A percentile compares a stretch with the other conserved stretches of the same genome.
These are phyloP conservation scores for Limnephilus rhombicus DNA, from an alignment of 2,888 invertebrate species.

Conservation along the genomic window DNA sequence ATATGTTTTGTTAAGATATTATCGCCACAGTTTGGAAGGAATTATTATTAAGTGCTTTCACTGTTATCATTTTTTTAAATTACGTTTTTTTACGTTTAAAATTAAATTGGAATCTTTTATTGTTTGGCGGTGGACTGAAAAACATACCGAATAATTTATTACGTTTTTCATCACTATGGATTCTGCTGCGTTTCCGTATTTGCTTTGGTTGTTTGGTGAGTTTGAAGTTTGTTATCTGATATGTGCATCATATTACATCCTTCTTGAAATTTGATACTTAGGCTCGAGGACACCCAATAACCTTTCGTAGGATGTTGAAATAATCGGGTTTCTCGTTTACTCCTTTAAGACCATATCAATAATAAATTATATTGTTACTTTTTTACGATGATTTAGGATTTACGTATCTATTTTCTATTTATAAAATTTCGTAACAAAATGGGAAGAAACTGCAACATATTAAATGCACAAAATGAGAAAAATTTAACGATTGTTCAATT, in stretches of 20 bases:
- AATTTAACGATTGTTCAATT: constrained; percentile 48
- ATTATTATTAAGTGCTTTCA: neutral
- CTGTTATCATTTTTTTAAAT: too few relatives aligned
- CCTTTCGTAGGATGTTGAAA: neutral
- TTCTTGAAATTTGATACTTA: neutral
- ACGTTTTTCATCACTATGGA: neutral
- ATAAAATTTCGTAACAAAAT: neutral
- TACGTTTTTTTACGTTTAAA: too few relatives aligned
- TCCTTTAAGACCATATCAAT: neutral
- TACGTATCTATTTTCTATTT: too few relatives aligned
- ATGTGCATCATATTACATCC: neutral
- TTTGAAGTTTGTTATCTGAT: neutral
- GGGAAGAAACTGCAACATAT: neutral
- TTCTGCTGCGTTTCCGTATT: neutral
- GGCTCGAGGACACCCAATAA: neutral
- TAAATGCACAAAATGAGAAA: neutral
- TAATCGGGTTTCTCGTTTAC: neutral
- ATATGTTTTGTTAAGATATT: neutral
- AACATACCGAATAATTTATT: neutral
- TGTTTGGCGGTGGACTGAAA: neutral
- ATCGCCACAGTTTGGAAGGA: neutral
- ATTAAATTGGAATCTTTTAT: neutral
- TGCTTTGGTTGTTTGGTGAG: neutral
- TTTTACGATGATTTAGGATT: neutral
- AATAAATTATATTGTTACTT: neutral